These are phyloP conservation scores for Epinotia ramella DNA, from an alignment of 2,888 invertebrate species.

Conservation along the genomic window DNA sequence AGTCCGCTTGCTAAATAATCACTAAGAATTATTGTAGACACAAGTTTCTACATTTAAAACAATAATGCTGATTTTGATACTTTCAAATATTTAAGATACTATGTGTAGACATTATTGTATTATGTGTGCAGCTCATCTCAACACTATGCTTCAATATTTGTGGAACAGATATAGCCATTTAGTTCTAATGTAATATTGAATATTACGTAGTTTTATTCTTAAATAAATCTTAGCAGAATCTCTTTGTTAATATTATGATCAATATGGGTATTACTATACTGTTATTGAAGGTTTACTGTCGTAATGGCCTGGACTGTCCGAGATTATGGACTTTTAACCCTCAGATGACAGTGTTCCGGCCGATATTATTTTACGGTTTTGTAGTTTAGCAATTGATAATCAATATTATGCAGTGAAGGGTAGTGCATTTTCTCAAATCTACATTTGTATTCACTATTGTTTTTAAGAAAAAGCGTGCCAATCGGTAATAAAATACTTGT, in stretches of 20 bases:
- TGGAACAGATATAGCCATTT: neutral
- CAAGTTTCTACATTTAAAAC: too few relatives aligned
- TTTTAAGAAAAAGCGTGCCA: neutral
- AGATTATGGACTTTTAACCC: constrained; percentile 49
- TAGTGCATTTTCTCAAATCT: constrained; percentile 32
- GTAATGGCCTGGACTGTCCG: constrained; percentile 17
- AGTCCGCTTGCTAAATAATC: too few relatives aligned
- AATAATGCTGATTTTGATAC: too few relatives aligned
- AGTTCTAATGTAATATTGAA: neutral
- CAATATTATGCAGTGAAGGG: constrained; percentile 58
- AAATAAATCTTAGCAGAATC: too few relatives aligned
- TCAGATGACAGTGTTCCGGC: constrained; percentile 59
- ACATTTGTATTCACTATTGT: too few relatives aligned
- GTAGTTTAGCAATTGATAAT: constrained; percentile 51
- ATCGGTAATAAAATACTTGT: neutral
- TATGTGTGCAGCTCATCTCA: too few relatives aligned
- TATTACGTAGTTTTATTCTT: neutral
- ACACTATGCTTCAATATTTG: too few relatives aligned
- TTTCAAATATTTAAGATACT: too few relatives aligned
- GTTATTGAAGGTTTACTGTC: constrained; percentile 6
- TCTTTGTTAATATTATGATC: too few relatives aligned
- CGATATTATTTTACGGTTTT: constrained; percentile 57
- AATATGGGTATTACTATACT: constrained; percentile 7
- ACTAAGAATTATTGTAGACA: too few relatives aligned
- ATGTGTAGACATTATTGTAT: too few relatives aligned